These are phyloP conservation scores for Notoglanidium macrostoma DNA, from an alignment of 2,797 vertebrate genomes.

Conservation along the genomic window DNA sequence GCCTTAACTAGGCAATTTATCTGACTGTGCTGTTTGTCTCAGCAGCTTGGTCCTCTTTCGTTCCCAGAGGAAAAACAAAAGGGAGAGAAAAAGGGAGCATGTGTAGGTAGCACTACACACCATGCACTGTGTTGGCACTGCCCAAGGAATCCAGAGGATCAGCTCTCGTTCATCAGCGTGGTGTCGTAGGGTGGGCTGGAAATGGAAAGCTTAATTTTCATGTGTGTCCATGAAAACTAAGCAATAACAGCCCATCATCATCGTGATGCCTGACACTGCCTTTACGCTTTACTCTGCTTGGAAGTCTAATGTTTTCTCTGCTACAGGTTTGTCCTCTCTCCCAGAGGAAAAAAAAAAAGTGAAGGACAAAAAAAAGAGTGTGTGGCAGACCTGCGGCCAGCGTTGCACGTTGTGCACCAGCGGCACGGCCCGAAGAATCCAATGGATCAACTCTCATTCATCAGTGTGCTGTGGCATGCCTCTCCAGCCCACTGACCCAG, in stretches of 20 bases:
- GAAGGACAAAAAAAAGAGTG: background rate
- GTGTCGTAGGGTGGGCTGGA: background rate
- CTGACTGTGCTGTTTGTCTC: constrained; percentile 36
- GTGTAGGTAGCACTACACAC: constrained; percentile 1
- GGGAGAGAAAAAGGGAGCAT: background rate
- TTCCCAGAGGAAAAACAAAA: constrained; percentile 26
- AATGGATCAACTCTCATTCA: constrained; percentile 48
- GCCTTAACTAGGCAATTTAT: constrained; percentile 37
- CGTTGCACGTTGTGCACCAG: background rate
- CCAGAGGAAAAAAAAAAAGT: constrained; percentile 9
- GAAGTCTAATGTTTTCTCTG: background rate
- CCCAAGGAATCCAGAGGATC: background rate
- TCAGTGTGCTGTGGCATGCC: constrained; percentile 33
- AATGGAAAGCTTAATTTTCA: background rate
- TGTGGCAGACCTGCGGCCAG: constrained; percentile 19
- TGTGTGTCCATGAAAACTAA: background rate
- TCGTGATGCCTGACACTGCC: background rate
- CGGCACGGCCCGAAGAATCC: constrained; percentile 25
- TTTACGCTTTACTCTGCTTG: background rate
- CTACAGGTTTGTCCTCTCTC: constrained; percentile 10
- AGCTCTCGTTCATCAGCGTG: background rate
- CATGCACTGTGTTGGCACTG: background rate
- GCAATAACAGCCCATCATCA: background rate
- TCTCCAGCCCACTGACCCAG: constrained; percentile 41
- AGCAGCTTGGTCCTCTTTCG: constrained; percentile 28